A percentile compares a stretch with the other conserved stretches of the same genome.
These are phyloP conservation scores for Protonemura montana DNA, from an alignment of 2,888 invertebrate genomes.

Conservation along the genomic window DNA sequence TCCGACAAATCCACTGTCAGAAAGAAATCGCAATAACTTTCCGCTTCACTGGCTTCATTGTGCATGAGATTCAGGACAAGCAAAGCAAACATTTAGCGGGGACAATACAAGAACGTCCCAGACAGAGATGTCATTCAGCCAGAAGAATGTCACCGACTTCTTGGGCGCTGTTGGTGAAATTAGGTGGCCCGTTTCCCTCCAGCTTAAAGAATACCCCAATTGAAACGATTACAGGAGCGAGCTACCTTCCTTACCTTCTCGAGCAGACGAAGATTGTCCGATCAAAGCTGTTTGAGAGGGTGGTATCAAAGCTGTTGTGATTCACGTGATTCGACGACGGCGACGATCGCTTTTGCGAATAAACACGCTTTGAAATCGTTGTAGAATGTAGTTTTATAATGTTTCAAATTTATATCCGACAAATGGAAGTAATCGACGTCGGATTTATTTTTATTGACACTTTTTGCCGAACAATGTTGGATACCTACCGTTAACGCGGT, in stretches of 20 bases:
- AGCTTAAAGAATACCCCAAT: constrained; percentile 12
- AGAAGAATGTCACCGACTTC: constrained; percentile 19
- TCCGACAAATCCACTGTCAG: constrained; percentile 7
- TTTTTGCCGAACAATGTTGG: too few relatives aligned
- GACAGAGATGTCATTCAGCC: constrained; percentile 21
- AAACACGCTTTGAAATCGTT: too few relatives aligned
- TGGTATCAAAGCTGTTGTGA: background rate
- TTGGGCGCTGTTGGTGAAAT: background rate
- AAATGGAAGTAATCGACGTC: too few relatives aligned
- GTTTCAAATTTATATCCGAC: too few relatives aligned
- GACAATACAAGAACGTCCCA: background rate
- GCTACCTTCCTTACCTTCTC: background rate
- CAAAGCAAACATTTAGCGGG: constrained; percentile 9
- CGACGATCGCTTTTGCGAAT: background rate
- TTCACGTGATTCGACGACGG: background rate
- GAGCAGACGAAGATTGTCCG: background rate
- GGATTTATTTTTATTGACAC: too few relatives aligned
- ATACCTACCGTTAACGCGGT: too few relatives aligned
- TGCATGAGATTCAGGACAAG: background rate
- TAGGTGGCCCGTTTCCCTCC: background rate
- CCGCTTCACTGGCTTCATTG: constrained; percentile 18
- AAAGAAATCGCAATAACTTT: constrained; percentile 35
- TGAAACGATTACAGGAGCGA: background rate
- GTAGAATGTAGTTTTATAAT: too few relatives aligned
- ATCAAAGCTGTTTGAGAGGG: background rate